These are phyloP conservation scores for Hydra vulgaris DNA, from an alignment of 30 jellyfish, hydroid and myxozoan genomes.

Conservation along the genomic window DNA sequence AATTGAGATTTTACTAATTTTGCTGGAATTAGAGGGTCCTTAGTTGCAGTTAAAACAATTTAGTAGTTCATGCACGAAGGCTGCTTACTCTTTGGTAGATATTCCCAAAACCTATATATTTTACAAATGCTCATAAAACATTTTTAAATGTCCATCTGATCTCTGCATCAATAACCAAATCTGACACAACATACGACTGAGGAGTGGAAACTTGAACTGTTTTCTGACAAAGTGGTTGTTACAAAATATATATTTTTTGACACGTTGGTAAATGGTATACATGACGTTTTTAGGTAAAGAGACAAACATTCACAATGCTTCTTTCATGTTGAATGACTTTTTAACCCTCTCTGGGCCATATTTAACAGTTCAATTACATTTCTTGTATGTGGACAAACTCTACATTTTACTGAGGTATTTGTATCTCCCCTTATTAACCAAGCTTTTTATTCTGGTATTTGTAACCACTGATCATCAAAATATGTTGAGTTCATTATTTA, in stretches of 20 bases:
- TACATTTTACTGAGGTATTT: background rate
- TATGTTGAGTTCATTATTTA: background rate
- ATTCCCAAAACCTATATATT: background rate
- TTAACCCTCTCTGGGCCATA: background rate
- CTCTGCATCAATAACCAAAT: background rate
- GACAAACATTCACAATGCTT: background rate
- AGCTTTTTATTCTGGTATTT: background rate
- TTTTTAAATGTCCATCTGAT: background rate
- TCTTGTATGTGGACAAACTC: background rate
- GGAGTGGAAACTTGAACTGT: background rate
- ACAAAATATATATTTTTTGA: background rate
- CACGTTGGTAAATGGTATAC: background rate
- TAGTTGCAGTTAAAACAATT: background rate
- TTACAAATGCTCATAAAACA: background rate
- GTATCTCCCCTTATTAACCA: background rate
- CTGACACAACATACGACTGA: background rate
- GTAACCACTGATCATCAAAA: background rate
- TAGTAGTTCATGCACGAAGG: background rate
- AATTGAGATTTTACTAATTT: too few relatives aligned
- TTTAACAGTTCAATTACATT: background rate
- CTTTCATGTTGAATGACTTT: background rate
- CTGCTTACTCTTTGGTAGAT: background rate
- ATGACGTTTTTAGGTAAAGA: background rate
- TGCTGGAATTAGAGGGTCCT: background rate
- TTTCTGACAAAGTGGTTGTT: background rate